Evolutionary conservation across 2,797 vertebrate species (phyloP).

Genomic region (Cossypha dichroa): DNA sequence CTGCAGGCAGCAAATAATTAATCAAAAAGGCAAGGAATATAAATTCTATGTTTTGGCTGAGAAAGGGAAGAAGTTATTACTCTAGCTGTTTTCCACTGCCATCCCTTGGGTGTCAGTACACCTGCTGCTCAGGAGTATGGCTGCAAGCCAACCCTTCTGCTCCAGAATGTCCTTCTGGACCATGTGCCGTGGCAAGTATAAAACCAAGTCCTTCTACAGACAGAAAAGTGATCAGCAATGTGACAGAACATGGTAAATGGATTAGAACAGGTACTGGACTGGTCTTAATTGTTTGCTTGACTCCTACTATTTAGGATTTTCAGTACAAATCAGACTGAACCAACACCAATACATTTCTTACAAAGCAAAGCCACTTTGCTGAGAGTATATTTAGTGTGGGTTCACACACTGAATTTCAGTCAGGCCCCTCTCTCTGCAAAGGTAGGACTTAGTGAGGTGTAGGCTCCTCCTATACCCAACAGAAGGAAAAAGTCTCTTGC

Average conservation of each 20-base stretch:
- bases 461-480: neutral
- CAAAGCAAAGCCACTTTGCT: neutral
- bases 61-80: neutral
- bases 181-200: fast-evolving
- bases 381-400: neutral
- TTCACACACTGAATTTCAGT: neutral
- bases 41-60: neutral
- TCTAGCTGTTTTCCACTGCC: neutral
- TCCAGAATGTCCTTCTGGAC: neutral
- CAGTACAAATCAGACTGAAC: neutral
- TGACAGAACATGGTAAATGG: fast-evolving
- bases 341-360: neutral
- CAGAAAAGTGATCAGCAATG: neutral
- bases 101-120: neutral
- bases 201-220: neutral
- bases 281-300: neutral
- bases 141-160: fast-evolving
- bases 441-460: neutral
- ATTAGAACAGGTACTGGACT: neutral
- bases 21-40: neutral
- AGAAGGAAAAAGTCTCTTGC: neutral
- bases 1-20: neutral
- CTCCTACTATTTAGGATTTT: neutral
- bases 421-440: neutral
- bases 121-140: neutral